Evolutionary conservation across 2,113 vertebrate genomes (phyloP).

Genomic region (Gadus chalcogrammus): DNA sequence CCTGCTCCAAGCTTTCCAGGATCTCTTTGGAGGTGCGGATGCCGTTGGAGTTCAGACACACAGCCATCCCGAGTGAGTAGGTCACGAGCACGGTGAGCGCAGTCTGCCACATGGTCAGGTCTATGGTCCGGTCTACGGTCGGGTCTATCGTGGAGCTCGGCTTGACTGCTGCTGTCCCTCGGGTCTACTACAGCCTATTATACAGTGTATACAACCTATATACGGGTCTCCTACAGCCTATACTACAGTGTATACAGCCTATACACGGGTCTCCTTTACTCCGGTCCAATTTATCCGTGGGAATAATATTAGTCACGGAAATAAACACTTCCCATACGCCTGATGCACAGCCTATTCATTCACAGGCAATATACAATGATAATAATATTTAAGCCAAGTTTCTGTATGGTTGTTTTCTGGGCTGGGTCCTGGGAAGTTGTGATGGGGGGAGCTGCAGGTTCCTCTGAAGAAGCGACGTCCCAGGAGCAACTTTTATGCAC

Average conservation of each 20-base stretch:
- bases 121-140: background rate
- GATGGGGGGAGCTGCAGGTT: no score
- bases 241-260: background rate
- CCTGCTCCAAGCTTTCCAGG: constrained; percentile 26
- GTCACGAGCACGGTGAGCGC: constrained; percentile 43
- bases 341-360: no score
- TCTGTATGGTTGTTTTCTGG: no score
- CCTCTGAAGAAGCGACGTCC: background rate
- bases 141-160: background rate
- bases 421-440: no score
- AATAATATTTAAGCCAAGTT: no score
- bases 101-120: constrained; percentile 34
- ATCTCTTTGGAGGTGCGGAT: constrained; percentile 66
- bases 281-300: background rate
- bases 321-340: no score
- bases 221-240: background rate
- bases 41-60: constrained; percentile 63
- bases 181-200: background rate
- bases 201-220: no score
- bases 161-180: background rate
- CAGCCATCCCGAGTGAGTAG: constrained; percentile 37
- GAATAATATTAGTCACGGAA: no score
- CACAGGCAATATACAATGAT: no score
- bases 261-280: background rate
- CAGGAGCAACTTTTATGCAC: background rate